A percentile compares a stretch with the other conserved stretches of the same genome.
Conservation (phyloP, 2,888 invertebrate genomes). For the Geophilus truncorum region DNA sequence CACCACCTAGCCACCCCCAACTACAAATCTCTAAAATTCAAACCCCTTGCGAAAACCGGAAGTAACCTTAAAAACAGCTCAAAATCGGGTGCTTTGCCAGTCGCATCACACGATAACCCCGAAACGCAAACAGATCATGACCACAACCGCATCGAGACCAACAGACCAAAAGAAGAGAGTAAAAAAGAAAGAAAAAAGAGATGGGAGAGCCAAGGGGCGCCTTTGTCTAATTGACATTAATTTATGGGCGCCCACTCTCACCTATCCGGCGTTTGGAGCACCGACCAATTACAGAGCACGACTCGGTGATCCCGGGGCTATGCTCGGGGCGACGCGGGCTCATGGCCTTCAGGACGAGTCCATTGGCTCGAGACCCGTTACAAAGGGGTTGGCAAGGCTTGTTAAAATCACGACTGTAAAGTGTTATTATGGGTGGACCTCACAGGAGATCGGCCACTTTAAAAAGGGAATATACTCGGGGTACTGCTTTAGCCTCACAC, state of each 20-base stretch:
- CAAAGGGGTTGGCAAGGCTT: background rate
- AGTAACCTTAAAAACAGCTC: too few species aligned
- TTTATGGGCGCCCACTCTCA: conserved; percentile 27
- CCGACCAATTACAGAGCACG: conserved; percentile 22
- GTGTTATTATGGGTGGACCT: conserved; percentile 15
- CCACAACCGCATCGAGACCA: background rate
- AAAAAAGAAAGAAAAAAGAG: background rate
- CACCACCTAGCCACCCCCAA: too few species aligned
- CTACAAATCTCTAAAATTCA: too few species aligned
- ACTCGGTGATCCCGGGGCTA: background rate
- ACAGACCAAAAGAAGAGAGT: background rate
- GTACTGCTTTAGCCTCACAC: background rate
- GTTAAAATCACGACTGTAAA: background rate
- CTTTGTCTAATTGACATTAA: conserved; percentile 29
- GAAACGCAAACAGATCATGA: background rate
- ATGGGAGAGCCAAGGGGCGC: background rate
- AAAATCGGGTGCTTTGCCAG: too few species aligned
- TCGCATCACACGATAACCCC: too few species aligned
- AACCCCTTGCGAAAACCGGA: too few species aligned
- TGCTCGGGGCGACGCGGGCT: background rate
- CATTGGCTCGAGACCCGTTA: background rate
- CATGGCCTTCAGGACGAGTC: conserved; percentile 9
- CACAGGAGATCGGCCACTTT: conserved; percentile 5
- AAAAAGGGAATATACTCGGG: background rate
- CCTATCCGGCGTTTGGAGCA: conserved; percentile 19